Evolutionary conservation across 2,888 invertebrate species (phyloP).

Genomic region (Molorchus minor): DNA sequence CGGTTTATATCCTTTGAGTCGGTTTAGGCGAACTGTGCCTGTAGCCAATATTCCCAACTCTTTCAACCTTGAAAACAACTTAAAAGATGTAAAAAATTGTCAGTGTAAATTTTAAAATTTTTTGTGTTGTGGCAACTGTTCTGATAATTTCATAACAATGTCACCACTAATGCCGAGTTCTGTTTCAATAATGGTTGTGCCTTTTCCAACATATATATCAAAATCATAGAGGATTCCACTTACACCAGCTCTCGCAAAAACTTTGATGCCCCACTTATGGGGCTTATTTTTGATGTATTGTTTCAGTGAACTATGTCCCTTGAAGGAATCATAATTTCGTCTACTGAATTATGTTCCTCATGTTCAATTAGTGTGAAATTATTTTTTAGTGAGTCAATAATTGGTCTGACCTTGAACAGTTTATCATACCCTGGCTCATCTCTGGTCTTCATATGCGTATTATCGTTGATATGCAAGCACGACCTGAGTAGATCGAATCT

Average conservation of each 20-base stretch:
- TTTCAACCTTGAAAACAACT: neutral
- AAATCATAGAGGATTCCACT: slow-evolving; percentile 49
- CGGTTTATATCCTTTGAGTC: neutral
- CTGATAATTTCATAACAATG: neutral
- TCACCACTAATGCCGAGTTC: neutral
- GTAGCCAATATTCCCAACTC: neutral
- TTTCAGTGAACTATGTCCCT: slow-evolving; percentile 26
- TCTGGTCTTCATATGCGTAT: neutral
- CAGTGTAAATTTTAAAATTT: neutral
- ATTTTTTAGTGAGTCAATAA: slow-evolving; percentile 3
- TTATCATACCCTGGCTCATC: slow-evolving; percentile 11
- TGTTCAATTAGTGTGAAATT: slow-evolving; percentile 40
- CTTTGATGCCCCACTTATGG: slow-evolving; percentile 22
- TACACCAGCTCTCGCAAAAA: slow-evolving; percentile 37
- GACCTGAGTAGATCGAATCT: slow-evolving; percentile 27
- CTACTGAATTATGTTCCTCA: slow-evolving; percentile 45
- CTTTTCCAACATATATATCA: slow-evolving; percentile 36
- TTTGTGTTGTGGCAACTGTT: neutral
- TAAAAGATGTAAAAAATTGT: slow-evolving; percentile 1
- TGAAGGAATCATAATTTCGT: slow-evolving; percentile 33
- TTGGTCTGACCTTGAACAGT: slow-evolving; percentile 16
- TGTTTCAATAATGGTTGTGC: neutral
- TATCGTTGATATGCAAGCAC: slow-evolving; percentile 6
- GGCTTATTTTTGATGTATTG: slow-evolving; percentile 24
- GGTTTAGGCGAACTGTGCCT: neutral